Conservation (phyloP, 2,797 vertebrate species). For the Merluccius polli region DNA sequence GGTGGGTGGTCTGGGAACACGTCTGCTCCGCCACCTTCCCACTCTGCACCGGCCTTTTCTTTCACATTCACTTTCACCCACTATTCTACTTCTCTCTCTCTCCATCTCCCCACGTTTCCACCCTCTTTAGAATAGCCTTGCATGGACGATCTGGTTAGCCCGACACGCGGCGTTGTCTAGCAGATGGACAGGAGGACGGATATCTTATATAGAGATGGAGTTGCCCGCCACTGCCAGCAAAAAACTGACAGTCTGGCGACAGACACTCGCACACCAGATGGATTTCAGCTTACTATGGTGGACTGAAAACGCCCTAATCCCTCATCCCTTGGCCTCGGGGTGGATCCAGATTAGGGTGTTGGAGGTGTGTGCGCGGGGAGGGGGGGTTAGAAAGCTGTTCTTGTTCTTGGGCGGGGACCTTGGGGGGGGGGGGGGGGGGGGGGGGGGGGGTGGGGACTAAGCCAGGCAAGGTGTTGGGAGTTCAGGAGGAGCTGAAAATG, state of each 20-base stretch:
- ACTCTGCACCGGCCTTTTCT: not conserved
- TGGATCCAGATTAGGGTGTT: not conserved
- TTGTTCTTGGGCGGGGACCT: slow-evolving; percentile 20
- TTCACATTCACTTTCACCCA: slow-evolving; percentile 8
- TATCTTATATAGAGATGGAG: slow-evolving; percentile 43
- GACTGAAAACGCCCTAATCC: slow-evolving; percentile 77
- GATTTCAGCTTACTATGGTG: slow-evolving; percentile 76
- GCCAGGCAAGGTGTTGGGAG: not conserved
- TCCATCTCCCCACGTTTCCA: slow-evolving; percentile 16
- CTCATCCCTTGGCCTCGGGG: slow-evolving; percentile 71
- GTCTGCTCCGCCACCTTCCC: not conserved
- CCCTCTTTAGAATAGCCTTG: slow-evolving; percentile 33
- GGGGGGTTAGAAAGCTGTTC: not conserved
- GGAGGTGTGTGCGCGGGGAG: no score
- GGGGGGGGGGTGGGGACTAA: not conserved
- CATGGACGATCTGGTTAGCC: slow-evolving; percentile 45
- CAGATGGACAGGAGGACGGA: slow-evolving; percentile 57
- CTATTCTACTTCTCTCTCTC: slow-evolving; percentile 9
- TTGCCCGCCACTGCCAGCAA: no score
- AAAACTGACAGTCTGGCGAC: slow-evolving; percentile 55
- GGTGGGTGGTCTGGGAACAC: not conserved
- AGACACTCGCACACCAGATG: slow-evolving; percentile 63
- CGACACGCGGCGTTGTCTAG: not conserved
- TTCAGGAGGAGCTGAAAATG: no score
- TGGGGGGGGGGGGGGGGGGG: slow-evolving; percentile 7